These are phyloP conservation scores for Ostrea denselamellosa DNA, from an alignment of 1,140 invertebrate species.

Conservation along the genomic window DNA sequence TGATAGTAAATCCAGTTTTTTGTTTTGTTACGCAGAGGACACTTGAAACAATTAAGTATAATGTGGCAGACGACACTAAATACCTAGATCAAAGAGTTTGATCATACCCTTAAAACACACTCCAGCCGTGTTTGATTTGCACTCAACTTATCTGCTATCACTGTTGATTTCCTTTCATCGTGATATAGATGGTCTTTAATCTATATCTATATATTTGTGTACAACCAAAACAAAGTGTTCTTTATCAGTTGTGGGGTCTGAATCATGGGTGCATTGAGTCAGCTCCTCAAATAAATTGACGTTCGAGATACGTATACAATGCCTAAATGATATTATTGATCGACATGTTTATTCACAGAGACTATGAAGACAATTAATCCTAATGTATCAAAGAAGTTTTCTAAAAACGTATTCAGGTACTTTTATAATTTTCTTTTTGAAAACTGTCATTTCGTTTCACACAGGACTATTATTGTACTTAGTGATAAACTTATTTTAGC, in stretches of 20 bases:
- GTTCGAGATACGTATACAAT: neutral
- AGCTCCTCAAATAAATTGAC: neutral
- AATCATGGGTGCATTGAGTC: neutral
- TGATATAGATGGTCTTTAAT: neutral
- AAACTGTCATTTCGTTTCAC: too few species aligned
- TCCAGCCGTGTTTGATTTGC: neutral
- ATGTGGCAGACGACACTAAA: neutral
- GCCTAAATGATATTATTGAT: neutral
- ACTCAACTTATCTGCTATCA: neutral
- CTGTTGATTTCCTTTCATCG: conserved; percentile 20
- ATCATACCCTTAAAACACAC: neutral
- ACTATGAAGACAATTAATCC: too few species aligned
- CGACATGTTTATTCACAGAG: neutral
- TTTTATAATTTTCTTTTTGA: too few species aligned
- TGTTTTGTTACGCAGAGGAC: neutral
- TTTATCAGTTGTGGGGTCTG: neutral
- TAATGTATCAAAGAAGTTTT: too few species aligned
- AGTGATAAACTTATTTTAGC: too few species aligned
- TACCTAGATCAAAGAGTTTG: neutral
- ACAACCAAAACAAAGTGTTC: neutral
- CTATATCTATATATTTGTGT: neutral
- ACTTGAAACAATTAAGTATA: neutral
- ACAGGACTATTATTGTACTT: too few species aligned
- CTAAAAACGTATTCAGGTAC: too few species aligned
- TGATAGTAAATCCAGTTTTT: neutral